Conservation (phyloP, 2,888 invertebrate genomes). For the Eulithis testata region DNA sequence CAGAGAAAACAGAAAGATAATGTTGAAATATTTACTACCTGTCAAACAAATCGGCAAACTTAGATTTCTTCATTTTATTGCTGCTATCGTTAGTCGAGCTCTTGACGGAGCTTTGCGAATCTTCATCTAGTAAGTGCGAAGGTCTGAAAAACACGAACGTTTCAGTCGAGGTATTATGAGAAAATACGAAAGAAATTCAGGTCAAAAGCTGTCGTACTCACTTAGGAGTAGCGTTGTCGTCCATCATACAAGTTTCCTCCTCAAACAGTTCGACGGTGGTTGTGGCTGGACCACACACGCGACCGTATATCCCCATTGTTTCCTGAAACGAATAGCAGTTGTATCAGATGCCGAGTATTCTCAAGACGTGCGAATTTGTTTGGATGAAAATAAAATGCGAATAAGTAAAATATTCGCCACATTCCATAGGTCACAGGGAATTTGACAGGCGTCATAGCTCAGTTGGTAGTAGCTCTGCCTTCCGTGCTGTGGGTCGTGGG, state of each 20-base stretch:
- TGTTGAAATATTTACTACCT: constrained; percentile 56
- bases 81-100: constrained; percentile 89
- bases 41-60: constrained; percentile 79
- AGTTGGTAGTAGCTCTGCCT: no score
- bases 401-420: no score
- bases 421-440: no score
- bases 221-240: constrained; percentile 83
- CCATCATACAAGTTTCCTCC: constrained; percentile 91
- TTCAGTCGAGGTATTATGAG: not conserved
- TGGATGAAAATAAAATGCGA: not conserved
- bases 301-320: constrained; percentile 79
- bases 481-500: no score
- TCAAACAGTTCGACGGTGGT: constrained; percentile 86
- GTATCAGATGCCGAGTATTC: not conserved
- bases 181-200: constrained; percentile 1
- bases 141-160: constrained; percentile 58
- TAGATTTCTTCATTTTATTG: constrained; percentile 75
- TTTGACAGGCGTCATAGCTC: no score
- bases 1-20: not conserved
- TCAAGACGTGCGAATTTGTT: not conserved
- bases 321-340: constrained; percentile 60
- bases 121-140: constrained; percentile 86
- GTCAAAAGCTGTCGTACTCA: constrained; percentile 21
- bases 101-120: constrained; percentile 93
- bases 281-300: constrained; percentile 78